A percentile compares a stretch with the other conserved stretches of the same genome.
Conservation (phyloP, 2,113 vertebrate species). For the Benitochromis conjunctus region DNA sequence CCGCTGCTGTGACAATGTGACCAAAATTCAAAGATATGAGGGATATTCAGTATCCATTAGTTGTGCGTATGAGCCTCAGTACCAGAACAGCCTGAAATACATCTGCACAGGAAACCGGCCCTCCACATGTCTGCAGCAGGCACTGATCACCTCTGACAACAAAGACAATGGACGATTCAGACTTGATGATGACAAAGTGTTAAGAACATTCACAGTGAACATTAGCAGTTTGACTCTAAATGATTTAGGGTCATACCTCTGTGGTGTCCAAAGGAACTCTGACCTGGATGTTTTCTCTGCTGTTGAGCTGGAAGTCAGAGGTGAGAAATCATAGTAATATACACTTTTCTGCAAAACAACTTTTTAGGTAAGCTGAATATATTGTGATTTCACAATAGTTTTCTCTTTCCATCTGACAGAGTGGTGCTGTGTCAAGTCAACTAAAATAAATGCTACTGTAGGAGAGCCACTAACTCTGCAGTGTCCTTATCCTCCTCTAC, state of each 20-base stretch:
- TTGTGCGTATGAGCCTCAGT: not conserved
- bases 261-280: not conserved
- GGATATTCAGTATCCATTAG: not conserved
- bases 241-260: not conserved
- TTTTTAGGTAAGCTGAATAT: not conserved
- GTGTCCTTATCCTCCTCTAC: not conserved
- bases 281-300: slow-evolving; percentile 21
- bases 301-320: slow-evolving; percentile 15
- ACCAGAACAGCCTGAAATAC: not conserved
- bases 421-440: not conserved
- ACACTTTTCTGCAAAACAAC: not conserved
- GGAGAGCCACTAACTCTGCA: not conserved
- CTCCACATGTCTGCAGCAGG: slow-evolving; percentile 25
- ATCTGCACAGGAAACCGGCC: slow-evolving; percentile 5
- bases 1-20: slow-evolving; percentile 5
- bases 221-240: rapidly evolving
- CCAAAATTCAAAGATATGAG: not conserved
- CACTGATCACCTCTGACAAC: not conserved
- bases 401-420: not conserved
- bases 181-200: not conserved
- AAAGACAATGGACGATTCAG: rapidly evolving
- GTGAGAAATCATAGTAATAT: not conserved
- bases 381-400: not conserved
- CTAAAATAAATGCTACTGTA: rapidly evolving
- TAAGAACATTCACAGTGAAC: rapidly evolving